Percentiles rank a stretch among this genome's conserved stretches.
Conservation (phyloP, 2,797 vertebrate species). For the Smutsia gigantea region DNA sequence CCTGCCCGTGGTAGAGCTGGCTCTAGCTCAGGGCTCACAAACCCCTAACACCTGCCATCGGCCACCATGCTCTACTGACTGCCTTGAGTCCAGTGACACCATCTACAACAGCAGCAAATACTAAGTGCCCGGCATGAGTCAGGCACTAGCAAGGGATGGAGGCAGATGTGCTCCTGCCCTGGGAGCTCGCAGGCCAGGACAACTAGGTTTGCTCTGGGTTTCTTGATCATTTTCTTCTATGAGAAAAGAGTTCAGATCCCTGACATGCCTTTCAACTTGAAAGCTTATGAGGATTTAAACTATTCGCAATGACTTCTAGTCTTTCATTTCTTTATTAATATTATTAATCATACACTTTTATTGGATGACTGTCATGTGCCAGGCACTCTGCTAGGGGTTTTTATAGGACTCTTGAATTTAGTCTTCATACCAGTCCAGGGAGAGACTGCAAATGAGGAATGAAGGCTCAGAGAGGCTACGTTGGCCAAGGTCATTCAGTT, state of each 20-base stretch:
- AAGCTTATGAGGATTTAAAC: conserved; percentile 32
- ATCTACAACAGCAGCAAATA: background rate
- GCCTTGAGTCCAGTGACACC: background rate
- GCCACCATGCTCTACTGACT: background rate
- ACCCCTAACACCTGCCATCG: background rate
- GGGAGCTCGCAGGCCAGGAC: background rate
- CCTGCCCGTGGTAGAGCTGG: background rate
- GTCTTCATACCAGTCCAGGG: background rate
- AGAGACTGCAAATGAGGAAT: background rate
- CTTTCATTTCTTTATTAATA: conserved; percentile 51
- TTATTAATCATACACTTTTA: conserved; percentile 32
- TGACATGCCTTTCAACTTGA: background rate
- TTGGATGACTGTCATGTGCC: background rate
- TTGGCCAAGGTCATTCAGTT: background rate
- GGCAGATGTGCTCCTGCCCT: rapidly evolving
- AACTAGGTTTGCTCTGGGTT: background rate
- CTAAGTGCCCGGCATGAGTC: rapidly evolving
- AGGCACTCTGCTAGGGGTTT: background rate
- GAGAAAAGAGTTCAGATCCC: background rate
- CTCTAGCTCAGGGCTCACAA: background rate
- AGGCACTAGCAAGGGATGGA: rapidly evolving
- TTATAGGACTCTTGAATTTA: conserved; percentile 31
- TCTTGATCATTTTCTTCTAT: background rate
- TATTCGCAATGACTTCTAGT: background rate
- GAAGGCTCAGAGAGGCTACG: background rate